Evolutionary conservation across 2,888 invertebrate genomes (phyloP), one percentile per base, ranked within the genome.

Genomic region (Protonemura montana): DNA sequence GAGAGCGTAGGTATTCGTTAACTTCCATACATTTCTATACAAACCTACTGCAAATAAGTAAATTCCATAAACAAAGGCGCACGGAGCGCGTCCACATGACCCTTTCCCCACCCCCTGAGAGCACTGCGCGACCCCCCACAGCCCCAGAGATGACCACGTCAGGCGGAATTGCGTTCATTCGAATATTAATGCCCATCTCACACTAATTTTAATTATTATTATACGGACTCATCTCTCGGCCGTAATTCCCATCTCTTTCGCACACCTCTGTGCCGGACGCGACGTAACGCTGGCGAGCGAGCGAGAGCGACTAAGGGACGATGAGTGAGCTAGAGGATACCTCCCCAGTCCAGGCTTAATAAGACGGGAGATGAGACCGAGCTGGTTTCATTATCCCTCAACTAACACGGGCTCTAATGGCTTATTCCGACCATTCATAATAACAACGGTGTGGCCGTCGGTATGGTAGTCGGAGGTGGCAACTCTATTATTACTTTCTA

Each of bases 151-250:
- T 27, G n/a, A 81, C 81, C 28, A 29, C 82, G 25, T 5, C 30
- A 82, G 82, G 76, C 16, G 27, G 27, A 59, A 59, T 28, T 3
- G 84, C 84, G 59, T 28, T 84, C n/a, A 84, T 84, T 27, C 59
- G 84, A 83, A 42, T 83, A 83, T 42, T 83, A 83, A 83, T 41
- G 30, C 26, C 84, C 84, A 84, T 84, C 84, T 84, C 84, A 27
- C 76, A 76, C 84, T 84, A 42, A 84, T 84, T 84, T 25, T 84
- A 84, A 84, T 84, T 84, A 84, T 84, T 28, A 84, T 76, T 26
- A 84, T 27, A 30, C n/a, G 81, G n/a, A 30, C 30, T 28, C 30
- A 81, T 81, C 26, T 81, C n/a, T n/a, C 78, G n/a, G 81, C 30
- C n/a, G 59, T 59, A 59, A 59, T 59, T 59, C 41, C 41, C 41